These are phyloP conservation scores for Cottus gobio DNA, from an alignment of 2,113 vertebrate genomes.

Conservation along the genomic window DNA sequence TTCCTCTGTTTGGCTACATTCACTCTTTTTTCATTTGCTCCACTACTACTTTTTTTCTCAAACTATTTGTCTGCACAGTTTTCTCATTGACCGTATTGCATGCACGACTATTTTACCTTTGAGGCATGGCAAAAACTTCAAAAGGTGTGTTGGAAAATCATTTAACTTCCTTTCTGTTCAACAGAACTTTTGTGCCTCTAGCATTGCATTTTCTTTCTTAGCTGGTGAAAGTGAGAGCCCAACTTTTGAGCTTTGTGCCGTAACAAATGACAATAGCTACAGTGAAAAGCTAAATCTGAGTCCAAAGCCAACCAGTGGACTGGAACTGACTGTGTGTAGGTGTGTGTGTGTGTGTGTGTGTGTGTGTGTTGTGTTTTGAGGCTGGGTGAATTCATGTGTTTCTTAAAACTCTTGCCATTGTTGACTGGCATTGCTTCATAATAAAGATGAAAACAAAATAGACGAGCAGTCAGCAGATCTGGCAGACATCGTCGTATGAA, in stretches of 20 bases:
- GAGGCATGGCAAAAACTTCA: conserved; percentile 67
- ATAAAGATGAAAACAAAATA: conserved; percentile 1
- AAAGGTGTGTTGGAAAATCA: conserved; percentile 69
- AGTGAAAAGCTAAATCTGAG: conserved; percentile 25
- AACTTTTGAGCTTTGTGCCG: conserved; percentile 61
- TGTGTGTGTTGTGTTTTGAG: too few species aligned
- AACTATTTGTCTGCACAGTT: conserved; percentile 40
- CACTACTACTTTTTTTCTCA: conserved; percentile 33
- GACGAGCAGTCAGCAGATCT: neutral
- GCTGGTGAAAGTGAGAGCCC: conserved; percentile 26
- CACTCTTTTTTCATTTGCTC: conserved; percentile 28
- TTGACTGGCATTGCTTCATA: neutral
- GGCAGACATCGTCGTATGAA: neutral
- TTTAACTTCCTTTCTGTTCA: conserved; percentile 65
- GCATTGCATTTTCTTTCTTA: conserved; percentile 42
- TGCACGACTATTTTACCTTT: conserved; percentile 51
- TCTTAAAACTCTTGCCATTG: neutral
- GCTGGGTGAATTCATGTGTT: conserved; percentile 1
- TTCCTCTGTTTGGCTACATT: conserved; percentile 31
- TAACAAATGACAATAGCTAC: conserved; percentile 57
- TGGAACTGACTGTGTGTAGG: neutral
- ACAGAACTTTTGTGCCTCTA: conserved; percentile 49
- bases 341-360: too few species aligned
- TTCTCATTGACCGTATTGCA: conserved; percentile 51
- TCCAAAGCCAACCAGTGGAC: conserved; percentile 16